Conservation (phyloP, 2,113 vertebrate genomes). For the Malurus cyaneus region DNA sequence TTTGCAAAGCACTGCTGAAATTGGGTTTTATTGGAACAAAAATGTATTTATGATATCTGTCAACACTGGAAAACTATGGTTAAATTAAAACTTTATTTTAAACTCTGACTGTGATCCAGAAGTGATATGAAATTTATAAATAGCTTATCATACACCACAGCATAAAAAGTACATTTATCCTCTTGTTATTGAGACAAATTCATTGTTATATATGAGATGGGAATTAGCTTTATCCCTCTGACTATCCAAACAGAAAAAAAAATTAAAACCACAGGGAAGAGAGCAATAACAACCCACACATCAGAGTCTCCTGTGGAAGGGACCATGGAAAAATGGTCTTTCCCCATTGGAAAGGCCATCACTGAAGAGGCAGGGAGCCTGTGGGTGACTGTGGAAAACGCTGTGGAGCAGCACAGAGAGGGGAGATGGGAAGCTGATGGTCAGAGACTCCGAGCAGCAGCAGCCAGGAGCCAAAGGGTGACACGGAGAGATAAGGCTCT, state of each 20-base stretch:
- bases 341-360: not conserved
- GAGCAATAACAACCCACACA: not conserved
- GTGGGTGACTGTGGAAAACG: not conserved
- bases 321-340: not conserved
- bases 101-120: not conserved
- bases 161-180: constrained; percentile 5
- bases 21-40: constrained; percentile 30
- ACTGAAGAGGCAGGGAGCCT: not conserved
- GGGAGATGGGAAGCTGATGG: not conserved
- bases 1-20: constrained; percentile 26
- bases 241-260: not conserved
- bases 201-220: not conserved
- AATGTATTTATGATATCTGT: constrained; percentile 48
- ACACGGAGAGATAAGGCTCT: constrained; percentile 40
- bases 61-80: constrained; percentile 19
- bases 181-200: not conserved
- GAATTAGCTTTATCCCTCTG: not conserved
- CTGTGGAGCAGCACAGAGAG: not conserved
- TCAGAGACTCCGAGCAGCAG: not conserved
- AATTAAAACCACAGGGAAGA: not conserved
- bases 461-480: not conserved
- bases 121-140: constrained; percentile 36
- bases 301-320: not conserved
- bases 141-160: not conserved
- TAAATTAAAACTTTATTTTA: constrained; percentile 51